These are phyloP conservation scores for Drosophila ironensis DNA, from an alignment of 1,140 invertebrate species.

Conservation along the genomic window DNA sequence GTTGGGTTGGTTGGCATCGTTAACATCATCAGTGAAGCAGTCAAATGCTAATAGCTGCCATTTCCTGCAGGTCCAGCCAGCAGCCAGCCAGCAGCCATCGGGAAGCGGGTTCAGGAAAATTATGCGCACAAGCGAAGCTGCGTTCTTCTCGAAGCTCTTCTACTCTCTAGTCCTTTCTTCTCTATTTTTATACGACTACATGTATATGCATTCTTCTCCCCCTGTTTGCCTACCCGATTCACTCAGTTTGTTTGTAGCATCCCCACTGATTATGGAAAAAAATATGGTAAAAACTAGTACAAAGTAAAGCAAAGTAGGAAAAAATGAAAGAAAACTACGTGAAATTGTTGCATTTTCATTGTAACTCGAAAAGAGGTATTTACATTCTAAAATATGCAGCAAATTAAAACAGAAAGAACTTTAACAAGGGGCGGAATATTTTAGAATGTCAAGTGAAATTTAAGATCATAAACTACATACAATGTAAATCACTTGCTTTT, in stretches of 20 bases:
- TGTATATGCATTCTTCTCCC: slow-evolving; percentile 17
- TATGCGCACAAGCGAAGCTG: slow-evolving; percentile 70
- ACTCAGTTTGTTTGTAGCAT: slow-evolving; percentile 50
- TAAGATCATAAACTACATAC: neutral
- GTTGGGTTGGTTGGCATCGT: slow-evolving; percentile 54
- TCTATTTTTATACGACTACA: neutral
- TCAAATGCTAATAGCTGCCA: slow-evolving; percentile 78
- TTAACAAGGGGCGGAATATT: slow-evolving; percentile 38
- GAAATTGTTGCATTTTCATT: slow-evolving; percentile 62
- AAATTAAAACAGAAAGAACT: slow-evolving; percentile 66
- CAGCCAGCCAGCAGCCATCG: neutral
- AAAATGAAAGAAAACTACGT: slow-evolving; percentile 27
- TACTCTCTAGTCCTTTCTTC: slow-evolving; percentile 4
- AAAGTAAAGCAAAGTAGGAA: neutral
- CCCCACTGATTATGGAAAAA: slow-evolving; percentile 56
- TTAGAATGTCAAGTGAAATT: slow-evolving; percentile 5
- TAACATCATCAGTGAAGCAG: slow-evolving; percentile 78
- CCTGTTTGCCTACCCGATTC: slow-evolving; percentile 21
- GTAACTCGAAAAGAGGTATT: slow-evolving; percentile 41
- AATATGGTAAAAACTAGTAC: neutral
- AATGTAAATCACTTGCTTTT: neutral
- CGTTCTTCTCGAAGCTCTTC: slow-evolving; percentile 32
- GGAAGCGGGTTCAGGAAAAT: slow-evolving; percentile 60
- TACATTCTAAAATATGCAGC: slow-evolving; percentile 74
- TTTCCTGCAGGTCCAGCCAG: slow-evolving; percentile 71